phyloP scores from a whole-genome alignment of 1,140 invertebrate species.

The Ditylenchus dipsaci region DNA sequence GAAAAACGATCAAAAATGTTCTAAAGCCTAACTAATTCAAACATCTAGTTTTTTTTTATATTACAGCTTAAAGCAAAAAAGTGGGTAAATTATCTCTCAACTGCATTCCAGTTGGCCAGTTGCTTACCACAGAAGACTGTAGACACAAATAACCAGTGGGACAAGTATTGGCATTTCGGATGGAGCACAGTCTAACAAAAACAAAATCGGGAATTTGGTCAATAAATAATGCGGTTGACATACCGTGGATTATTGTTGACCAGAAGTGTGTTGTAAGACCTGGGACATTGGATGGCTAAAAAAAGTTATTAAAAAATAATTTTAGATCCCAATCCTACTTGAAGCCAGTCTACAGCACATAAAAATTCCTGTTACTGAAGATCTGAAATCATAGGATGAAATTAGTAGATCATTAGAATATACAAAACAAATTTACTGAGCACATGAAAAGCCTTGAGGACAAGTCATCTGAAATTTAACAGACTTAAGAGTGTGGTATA shows the following conservation, averaged over 20 bases:
- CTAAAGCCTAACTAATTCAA: too few species aligned
- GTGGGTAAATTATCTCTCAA: too few species aligned
- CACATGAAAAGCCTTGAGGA: constrained; percentile 43
- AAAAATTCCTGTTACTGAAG: constrained; percentile 39
- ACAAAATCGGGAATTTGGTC: neutral
- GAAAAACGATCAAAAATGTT: too few species aligned
- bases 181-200: neutral
- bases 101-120: too few species aligned
- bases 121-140: constrained; percentile 28
- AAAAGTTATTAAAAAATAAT: constrained; percentile 46
- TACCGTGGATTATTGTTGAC: constrained; percentile 41
- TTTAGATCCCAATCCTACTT: constrained; percentile 7
- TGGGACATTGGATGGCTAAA: constrained; percentile 29
- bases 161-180: constrained; percentile 26
- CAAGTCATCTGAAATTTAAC: constrained; percentile 35
- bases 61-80: too few species aligned
- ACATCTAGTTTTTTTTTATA: too few species aligned
- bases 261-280: constrained; percentile 26
- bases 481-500: too few species aligned
- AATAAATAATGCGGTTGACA: neutral
- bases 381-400: constrained; percentile 5
- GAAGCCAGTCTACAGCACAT: constrained; percentile 43
- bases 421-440: constrained; percentile 19
- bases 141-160: constrained; percentile 38
- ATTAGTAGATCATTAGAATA: constrained; percentile 11